Conservation (phyloP, 2,888 invertebrate species). For the Eupeodes latifasciatus region DNA sequence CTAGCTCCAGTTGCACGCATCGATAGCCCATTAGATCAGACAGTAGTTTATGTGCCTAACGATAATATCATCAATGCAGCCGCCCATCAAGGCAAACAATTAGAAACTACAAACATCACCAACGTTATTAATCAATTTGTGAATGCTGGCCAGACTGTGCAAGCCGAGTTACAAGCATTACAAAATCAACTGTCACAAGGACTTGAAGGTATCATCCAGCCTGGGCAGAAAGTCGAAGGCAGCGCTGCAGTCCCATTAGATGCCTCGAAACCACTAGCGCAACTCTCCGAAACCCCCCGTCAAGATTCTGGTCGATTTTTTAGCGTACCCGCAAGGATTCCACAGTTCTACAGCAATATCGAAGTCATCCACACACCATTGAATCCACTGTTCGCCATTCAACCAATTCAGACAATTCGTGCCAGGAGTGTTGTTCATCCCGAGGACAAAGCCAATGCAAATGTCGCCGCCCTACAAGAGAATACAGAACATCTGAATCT, state of each 20-base stretch:
- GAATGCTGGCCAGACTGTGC: slow-evolving; percentile 59
- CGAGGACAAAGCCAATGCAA: slow-evolving; percentile 37
- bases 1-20: slow-evolving; percentile 82
- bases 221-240: slow-evolving; percentile 69
- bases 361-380: slow-evolving; percentile 76
- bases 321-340: slow-evolving; percentile 82
- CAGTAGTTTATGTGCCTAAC: slow-evolving; percentile 82
- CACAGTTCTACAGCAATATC: slow-evolving; percentile 83
- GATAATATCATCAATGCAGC: slow-evolving; percentile 76
- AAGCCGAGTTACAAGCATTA: slow-evolving; percentile 58
- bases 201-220: slow-evolving; percentile 57
- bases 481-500: neutral
- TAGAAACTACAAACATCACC: slow-evolving; percentile 57
- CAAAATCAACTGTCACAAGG: slow-evolving; percentile 65
- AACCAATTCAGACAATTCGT: slow-evolving; percentile 76
- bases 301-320: slow-evolving; percentile 56
- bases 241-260: slow-evolving; percentile 11
- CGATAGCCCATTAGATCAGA: slow-evolving; percentile 81
- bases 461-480: neutral
- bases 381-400: slow-evolving; percentile 77
- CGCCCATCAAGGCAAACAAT: slow-evolving; percentile 47
- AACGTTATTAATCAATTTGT: slow-evolving; percentile 68
- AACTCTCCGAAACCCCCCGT: slow-evolving; percentile 86
- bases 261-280: slow-evolving; percentile 79
- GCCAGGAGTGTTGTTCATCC: slow-evolving; percentile 72